Base-by-base conservation (phyloP, 1,140 invertebrate species). In the Caenorhabditis remanei region DNA sequence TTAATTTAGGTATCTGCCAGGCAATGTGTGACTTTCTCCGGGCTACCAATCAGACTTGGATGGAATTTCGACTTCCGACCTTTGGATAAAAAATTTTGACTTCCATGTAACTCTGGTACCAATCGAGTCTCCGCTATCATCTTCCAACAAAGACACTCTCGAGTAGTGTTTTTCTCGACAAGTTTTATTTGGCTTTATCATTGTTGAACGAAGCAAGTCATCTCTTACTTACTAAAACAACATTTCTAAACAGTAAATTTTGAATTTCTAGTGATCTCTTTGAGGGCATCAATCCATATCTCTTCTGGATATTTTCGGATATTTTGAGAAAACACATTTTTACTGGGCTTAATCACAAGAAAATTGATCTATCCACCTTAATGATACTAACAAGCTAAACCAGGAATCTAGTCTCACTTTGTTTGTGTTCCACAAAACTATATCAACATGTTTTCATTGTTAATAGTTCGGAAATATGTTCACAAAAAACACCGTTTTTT, bases 21-120 rank as follows among this genome's bases (percentile, higher is more conserved):
- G 85, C 63, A 14, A 53, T 85, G 46, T 85, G 63, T 55, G 85
- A 79, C 2, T 85, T 65, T 55, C 63, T 85, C 6, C 13, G 79
- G 50, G 85, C 85, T 1, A 85, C 85, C 14, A 85, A 85, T 24
- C n/a, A n/a, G n/a, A n/a, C n/a, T n/a, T n/a, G n/a, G n/a, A n/a
- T n/a, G n/a, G n/a, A n/a, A n/a, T n/a, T n/a, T n/a, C n/a, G n/a
- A n/a, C n/a, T n/a, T n/a, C n/a, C n/a, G n/a, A n/a, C n/a, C n/a
- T n/a, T n/a, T n/a, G n/a, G n/a, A n/a, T n/a, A n/a, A n/a, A n/a
- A n/a, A n/a, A n/a, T n/a, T n/a, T n/a, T n/a, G n/a, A n/a, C n/a
- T n/a, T n/a, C n/a, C n/a, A n/a, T n/a, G n/a, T n/a, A n/a, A n/a
- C n/a, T n/a, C n/a, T n/a, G n/a, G n/a, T n/a, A 85, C 85, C 14